A percentile compares a stretch with the other conserved stretches of the same genome.
These are phyloP conservation scores for Desmodus rotundus DNA, from an alignment of 2,113 vertebrate species.

Conservation along the genomic window DNA sequence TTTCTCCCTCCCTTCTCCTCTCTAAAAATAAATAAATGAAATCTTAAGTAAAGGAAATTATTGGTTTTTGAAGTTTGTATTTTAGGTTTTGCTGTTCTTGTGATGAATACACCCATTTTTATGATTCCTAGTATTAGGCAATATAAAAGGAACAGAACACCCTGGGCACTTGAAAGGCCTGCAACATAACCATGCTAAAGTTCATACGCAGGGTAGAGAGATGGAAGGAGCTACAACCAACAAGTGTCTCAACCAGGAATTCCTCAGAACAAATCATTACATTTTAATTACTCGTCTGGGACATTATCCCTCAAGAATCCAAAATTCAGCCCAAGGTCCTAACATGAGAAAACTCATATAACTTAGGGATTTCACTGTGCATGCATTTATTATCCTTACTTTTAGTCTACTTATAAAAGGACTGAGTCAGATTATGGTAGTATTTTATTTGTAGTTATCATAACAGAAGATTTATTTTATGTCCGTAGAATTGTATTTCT, in stretches of 20 bases:
- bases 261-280: neutral
- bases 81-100: neutral
- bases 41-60: too few relatives aligned
- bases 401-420: neutral
- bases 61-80: rapidly evolving
- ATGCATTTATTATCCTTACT: neutral
- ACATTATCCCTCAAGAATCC: slow-evolving; percentile 59
- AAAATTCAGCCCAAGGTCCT: neutral
- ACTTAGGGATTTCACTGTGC: neutral
- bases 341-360: neutral
- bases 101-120: neutral
- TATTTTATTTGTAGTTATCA: neutral
- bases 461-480: neutral
- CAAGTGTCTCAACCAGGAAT: neutral
- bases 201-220: neutral
- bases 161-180: neutral
- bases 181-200: neutral
- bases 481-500: neutral
- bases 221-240: neutral
- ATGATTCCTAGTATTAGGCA: neutral
- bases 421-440: neutral
- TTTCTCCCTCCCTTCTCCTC: too few relatives aligned
- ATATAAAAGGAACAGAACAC: neutral
- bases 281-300: slow-evolving; percentile 54
- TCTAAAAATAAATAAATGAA: too few relatives aligned